Percentiles rank a stretch among this genome's conserved stretches.
These are phyloP conservation scores for Coregonus clupeaformis DNA, from an alignment of 2,113 vertebrate species.

Conservation along the genomic window DNA sequence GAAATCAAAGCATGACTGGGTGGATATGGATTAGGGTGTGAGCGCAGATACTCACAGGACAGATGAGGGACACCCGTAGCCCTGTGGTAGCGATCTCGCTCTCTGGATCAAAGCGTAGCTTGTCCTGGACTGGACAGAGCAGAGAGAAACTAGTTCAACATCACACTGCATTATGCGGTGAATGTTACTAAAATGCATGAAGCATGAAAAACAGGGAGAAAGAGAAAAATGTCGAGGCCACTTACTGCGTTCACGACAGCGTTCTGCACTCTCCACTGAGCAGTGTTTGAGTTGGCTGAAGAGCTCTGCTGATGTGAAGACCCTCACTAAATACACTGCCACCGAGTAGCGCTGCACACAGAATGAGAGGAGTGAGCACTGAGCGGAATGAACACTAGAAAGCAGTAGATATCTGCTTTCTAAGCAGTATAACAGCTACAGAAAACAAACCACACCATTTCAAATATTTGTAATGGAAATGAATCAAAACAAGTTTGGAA, in stretches of 20 bases:
- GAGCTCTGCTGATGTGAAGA: constrained; percentile 91
- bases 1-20: not conserved
- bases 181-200: not conserved
- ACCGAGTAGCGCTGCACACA: constrained; percentile 89
- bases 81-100: constrained; percentile 97
- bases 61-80: constrained; percentile 94
- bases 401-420: not conserved
- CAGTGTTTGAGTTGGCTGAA: constrained; percentile 92
- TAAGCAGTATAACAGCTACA: too few relatives aligned
- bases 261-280: constrained; percentile 90
- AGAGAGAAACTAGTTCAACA: not conserved
- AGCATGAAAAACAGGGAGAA: too few relatives aligned
- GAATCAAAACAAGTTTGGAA: too few relatives aligned
- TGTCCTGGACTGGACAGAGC: constrained; percentile 85
- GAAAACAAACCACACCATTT: not conserved
- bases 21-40: not conserved
- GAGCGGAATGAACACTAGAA: not conserved
- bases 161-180: too few relatives aligned
- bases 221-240: not conserved
- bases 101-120: constrained; percentile 94
- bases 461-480: too few relatives aligned
- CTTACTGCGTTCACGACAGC: constrained; percentile 95
- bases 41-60: constrained; percentile 81
- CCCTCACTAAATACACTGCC: constrained; percentile 90
- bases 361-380: not conserved